Conservation (phyloP, 2,888 invertebrate genomes). For the Plusia festucae region DNA sequence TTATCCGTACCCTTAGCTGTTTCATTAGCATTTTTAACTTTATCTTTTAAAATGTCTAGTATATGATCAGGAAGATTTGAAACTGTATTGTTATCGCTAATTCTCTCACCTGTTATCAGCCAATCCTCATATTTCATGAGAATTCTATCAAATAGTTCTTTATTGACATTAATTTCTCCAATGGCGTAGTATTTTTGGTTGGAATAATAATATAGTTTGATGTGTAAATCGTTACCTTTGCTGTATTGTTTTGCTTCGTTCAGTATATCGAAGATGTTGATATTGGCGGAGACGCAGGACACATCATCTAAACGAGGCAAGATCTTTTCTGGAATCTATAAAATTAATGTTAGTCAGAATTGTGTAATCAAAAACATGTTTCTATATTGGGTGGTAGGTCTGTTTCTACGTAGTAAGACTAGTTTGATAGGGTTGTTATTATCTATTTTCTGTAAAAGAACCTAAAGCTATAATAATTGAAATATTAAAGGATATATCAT, state of each 20-base stretch:
- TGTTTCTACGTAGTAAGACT: too few relatives aligned
- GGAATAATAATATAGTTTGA: conserved; percentile 39
- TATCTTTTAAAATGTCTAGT: background rate
- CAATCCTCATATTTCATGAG: conserved; percentile 47
- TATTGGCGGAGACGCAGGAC: conserved; percentile 36
- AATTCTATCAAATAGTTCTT: conserved; percentile 29
- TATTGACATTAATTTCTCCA: conserved; percentile 24
- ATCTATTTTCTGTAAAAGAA: too few relatives aligned
- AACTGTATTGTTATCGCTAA: background rate
- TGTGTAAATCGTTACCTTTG: conserved; percentile 38
- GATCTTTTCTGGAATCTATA: conserved; percentile 35
- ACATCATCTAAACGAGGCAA: conserved; percentile 11
- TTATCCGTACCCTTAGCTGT: background rate
- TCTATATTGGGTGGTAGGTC: too few relatives aligned
- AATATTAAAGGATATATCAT: too few relatives aligned
- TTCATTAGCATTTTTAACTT: background rate
- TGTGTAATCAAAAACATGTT: too few relatives aligned
- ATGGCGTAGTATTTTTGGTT: conserved; percentile 33
- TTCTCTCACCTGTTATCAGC: conserved; percentile 27
- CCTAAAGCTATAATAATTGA: too few relatives aligned
- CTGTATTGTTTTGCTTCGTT: conserved; percentile 29
- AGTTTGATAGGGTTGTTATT: too few relatives aligned
- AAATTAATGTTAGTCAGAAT: background rate
- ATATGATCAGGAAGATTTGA: background rate
- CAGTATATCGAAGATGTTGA: conserved; percentile 37